Evolutionary conservation across 2,888 invertebrate genomes (phyloP).

Genomic region (Leucoma salicis): DNA sequence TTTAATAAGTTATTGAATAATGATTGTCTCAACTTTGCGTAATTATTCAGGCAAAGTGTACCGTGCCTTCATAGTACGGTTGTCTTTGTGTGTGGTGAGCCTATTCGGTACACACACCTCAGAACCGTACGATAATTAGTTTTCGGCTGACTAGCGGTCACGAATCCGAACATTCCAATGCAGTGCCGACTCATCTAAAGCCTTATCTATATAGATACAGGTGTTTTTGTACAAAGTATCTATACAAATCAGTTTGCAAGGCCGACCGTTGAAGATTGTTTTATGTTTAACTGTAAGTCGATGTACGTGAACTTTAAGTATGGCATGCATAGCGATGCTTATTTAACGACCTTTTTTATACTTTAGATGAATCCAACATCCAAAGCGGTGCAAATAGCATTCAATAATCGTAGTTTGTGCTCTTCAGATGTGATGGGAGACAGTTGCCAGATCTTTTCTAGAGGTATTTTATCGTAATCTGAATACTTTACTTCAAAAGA

Average conservation of each 20-base stretch:
- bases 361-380: slow-evolving; percentile 48
- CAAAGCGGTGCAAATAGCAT: slow-evolving; percentile 46
- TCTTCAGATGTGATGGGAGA: slow-evolving; percentile 38
- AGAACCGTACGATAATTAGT: slow-evolving; percentile 62
- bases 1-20: neutral
- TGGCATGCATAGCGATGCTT: neutral
- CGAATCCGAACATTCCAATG: slow-evolving; percentile 62
- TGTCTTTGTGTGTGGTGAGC: slow-evolving; percentile 16
- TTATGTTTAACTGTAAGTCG: slow-evolving; percentile 28
- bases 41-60: neutral
- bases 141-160: slow-evolving; percentile 62
- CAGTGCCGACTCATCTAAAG: slow-evolving; percentile 62
- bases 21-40: neutral
- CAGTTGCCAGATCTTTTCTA: slow-evolving; percentile 51
- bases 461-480: slow-evolving; percentile 42
- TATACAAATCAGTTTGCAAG: slow-evolving; percentile 53
- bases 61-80: slow-evolving; percentile 6
- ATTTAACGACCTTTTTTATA: slow-evolving; percentile 2
- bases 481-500: slow-evolving; percentile 30
- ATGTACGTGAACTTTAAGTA: neutral
- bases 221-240: slow-evolving; percentile 57
- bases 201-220: slow-evolving; percentile 54
- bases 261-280: slow-evolving; percentile 30
- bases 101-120: slow-evolving; percentile 30
- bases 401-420: slow-evolving; percentile 43